Conservation (phyloP, 1,140 invertebrate species). For the Cotesia chilonis region DNA sequence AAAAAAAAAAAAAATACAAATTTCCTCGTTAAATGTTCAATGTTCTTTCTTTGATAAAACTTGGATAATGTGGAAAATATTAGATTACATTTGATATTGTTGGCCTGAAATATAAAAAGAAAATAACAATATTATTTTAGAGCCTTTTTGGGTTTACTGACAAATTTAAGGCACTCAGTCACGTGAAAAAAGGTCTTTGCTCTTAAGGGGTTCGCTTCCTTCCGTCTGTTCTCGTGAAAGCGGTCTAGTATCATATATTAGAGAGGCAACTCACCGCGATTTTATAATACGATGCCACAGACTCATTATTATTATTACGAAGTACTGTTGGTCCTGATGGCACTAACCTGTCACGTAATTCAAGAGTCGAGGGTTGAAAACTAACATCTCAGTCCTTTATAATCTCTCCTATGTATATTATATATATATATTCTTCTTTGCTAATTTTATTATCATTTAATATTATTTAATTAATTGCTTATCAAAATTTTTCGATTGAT, state of each 20-base stretch:
- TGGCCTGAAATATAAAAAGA: no score
- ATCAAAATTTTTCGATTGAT: no score
- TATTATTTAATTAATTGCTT: no score
- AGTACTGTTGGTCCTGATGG: not conserved
- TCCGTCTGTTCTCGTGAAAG: no score
- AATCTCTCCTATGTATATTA: not conserved
- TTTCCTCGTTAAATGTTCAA: no score
- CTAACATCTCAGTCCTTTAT: not conserved
- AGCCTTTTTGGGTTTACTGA: not conserved
- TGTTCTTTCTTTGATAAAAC: no score
- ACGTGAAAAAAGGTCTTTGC: conserved; percentile 3
- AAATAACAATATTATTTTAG: no score
- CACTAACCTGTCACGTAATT: conserved; percentile 16
- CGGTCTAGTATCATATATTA: not conserved
- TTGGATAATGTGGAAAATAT: no score
- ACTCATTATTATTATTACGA: not conserved
- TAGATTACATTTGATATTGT: no score
- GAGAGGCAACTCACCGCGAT: not conserved
- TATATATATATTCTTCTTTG: not conserved
- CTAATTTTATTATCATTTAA: not conserved
- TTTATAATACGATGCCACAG: conserved; percentile 10
- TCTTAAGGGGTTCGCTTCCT: not conserved
- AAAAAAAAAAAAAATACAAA: no score
- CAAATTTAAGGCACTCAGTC: conserved; percentile 10
- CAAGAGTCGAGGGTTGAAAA: conserved; percentile 1